phyloP scores from a whole-genome alignment of 1,140 invertebrate species.

The Belonocnema kinseyi region DNA sequence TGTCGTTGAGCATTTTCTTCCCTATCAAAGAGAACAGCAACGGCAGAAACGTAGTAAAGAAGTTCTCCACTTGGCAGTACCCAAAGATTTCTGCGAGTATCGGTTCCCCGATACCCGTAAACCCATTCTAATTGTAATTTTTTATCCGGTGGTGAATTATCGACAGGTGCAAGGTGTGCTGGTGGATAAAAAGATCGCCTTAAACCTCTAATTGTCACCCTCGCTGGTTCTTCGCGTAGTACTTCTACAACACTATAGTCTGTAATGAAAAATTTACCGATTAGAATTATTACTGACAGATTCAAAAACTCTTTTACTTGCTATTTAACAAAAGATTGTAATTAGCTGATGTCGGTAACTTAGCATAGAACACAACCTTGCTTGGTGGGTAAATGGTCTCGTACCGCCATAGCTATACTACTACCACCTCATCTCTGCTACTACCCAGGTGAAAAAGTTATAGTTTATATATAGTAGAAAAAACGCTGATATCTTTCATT shows the following conservation, averaged over 20 bases:
- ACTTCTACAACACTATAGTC: constrained; percentile 90
- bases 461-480: constrained; percentile 9
- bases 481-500: too few species aligned
- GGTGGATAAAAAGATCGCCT: constrained; percentile 92
- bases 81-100: constrained; percentile 92
- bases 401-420: too few species aligned
- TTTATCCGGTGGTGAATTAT: constrained; percentile 90
- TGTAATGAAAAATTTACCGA: constrained; percentile 56
- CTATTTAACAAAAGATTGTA: too few species aligned
- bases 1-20: constrained; percentile 94
- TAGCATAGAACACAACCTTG: too few species aligned
- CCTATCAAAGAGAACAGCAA: constrained; percentile 93
- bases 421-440: too few species aligned
- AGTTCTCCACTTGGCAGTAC: constrained; percentile 94
- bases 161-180: constrained; percentile 85
- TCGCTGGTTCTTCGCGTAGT: constrained; percentile 87
- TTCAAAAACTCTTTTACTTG: neutral
- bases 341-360: too few species aligned
- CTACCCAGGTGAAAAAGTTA: constrained; percentile 1
- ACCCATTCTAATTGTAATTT: constrained; percentile 94
- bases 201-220: constrained; percentile 89
- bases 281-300: constrained; percentile 16
- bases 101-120: constrained; percentile 94
- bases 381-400: too few species aligned
- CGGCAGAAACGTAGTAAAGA: constrained; percentile 93